Evolutionary conservation across 2,888 invertebrate genomes (phyloP).

Genomic region (Phyllotreta striolata): DNA sequence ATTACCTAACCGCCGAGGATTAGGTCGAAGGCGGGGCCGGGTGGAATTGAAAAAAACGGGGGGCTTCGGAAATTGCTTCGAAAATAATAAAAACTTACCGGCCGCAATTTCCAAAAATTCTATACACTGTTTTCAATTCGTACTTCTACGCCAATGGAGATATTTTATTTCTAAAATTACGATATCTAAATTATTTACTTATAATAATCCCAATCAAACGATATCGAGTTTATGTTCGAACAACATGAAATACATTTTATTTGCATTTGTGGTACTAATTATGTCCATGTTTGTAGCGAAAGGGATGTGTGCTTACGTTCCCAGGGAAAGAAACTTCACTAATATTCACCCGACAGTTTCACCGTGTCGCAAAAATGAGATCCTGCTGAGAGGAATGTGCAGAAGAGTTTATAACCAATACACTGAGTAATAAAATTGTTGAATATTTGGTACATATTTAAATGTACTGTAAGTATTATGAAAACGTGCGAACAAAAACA

Average conservation of each 20-base stretch:
- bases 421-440: slow-evolving; percentile 20
- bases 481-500: background rate
- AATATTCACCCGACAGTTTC: slow-evolving; percentile 11
- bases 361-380: slow-evolving; percentile 17
- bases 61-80: background rate
- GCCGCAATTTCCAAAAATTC: too few species aligned
- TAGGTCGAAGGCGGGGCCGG: slow-evolving; percentile 6
- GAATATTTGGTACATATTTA: slow-evolving; percentile 10
- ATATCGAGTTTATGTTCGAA: background rate
- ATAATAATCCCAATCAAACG: slow-evolving; percentile 11
- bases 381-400: slow-evolving; percentile 29
- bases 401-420: slow-evolving; percentile 22
- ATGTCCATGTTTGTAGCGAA: background rate
- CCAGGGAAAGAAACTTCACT: slow-evolving; percentile 27
- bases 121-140: too few species aligned
- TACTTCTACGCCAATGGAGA: slow-evolving; percentile 4
- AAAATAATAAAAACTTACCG: too few species aligned
- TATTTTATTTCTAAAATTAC: background rate
- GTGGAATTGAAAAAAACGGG: slow-evolving; percentile 7
- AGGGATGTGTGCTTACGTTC: slow-evolving; percentile 3
- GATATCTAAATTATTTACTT: background rate
- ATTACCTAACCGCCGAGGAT: slow-evolving; percentile 48
- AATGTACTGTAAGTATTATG: background rate
- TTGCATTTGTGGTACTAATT: background rate
- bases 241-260: slow-evolving; percentile 14